Base-by-base conservation (phyloP, 2,113 vertebrate species). In the Myotis brandtii region DNA sequence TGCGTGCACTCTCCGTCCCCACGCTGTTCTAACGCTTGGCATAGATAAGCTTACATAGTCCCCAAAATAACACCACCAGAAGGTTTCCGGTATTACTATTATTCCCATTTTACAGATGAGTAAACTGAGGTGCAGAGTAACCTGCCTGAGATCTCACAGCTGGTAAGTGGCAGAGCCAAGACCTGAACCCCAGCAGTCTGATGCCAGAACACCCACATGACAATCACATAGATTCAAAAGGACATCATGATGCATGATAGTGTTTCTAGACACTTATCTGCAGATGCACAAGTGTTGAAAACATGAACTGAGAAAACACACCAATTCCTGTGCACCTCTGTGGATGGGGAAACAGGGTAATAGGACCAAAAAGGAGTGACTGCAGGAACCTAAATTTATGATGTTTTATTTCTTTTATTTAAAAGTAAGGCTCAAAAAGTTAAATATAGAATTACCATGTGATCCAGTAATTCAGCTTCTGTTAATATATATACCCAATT, bases 391-490 rank as follows among this genome's bases (percentile, higher is more conserved):
- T 83, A 86, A 75, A 30, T 72, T 86, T 64, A 88, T 82, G 40
- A 52, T 27, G 64, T 27, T 56, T 77, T 75, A 11, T 67, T 89
- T 50, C 72, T 56, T 88, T 75, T 40, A 90, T 46, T 76, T 37
- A 85, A 20, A 83, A 84, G 59, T 23, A 93, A 94, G 56, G 46
- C 46, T 92, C 69, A 62, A 73, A 64, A 69, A 79, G 80, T 77
- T 59, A 84, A 77, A 90, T 59, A 56, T 25, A 70, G 50, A 69
- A 77, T 69, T 50, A 77, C 32, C 48, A 32, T 66, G 56, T 25
- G 70, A 77, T 48, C 86, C 50, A 76, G 59, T 62, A 48, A 50
- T 69, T 69, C 59, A 13, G 48, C 59, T 89, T 77, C 59, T 20
- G 32, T 50, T 20, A 59, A 50, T 59, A 25, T 9, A 48, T 6